Conservation (phyloP, 2,113 vertebrate species). For the Cebus imitator region DNA sequence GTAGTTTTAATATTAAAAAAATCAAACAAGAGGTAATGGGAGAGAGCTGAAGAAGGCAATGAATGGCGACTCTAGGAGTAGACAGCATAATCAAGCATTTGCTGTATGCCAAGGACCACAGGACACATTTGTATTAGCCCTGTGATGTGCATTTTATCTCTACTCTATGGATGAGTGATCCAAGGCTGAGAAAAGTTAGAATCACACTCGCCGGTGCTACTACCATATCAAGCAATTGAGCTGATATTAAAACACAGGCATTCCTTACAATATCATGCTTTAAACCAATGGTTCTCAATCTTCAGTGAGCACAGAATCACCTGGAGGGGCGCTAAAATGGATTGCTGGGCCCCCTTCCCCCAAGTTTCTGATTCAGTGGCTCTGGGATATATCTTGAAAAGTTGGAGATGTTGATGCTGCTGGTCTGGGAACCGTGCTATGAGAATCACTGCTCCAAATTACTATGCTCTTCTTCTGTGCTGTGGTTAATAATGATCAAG, state of each 20-base stretch:
- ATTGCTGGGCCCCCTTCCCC: background rate
- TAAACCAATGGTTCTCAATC: background rate
- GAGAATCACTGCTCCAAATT: background rate
- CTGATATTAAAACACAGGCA: background rate
- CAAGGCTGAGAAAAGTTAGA: background rate
- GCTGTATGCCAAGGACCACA: background rate
- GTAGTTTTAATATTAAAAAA: background rate
- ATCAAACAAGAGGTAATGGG: background rate
- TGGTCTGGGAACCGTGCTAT: background rate
- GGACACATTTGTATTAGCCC: background rate
- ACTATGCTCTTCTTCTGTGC: background rate
- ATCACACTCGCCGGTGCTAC: too few species aligned
- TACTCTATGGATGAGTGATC: background rate
- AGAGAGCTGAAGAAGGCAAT: background rate
- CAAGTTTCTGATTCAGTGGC: background rate
- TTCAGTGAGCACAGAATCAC: too few species aligned
- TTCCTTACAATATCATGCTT: background rate
- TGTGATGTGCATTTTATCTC: background rate
- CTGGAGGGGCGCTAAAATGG: background rate
- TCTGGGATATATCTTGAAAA: background rate
- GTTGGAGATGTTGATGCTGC: background rate
- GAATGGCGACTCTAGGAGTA: background rate
- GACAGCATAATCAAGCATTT: accelerated
- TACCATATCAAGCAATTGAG: background rate
- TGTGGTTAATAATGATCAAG: background rate